These are phyloP conservation scores for Malurus melanocephalus DNA, from an alignment of 2,113 vertebrate species.

Conservation along the genomic window DNA sequence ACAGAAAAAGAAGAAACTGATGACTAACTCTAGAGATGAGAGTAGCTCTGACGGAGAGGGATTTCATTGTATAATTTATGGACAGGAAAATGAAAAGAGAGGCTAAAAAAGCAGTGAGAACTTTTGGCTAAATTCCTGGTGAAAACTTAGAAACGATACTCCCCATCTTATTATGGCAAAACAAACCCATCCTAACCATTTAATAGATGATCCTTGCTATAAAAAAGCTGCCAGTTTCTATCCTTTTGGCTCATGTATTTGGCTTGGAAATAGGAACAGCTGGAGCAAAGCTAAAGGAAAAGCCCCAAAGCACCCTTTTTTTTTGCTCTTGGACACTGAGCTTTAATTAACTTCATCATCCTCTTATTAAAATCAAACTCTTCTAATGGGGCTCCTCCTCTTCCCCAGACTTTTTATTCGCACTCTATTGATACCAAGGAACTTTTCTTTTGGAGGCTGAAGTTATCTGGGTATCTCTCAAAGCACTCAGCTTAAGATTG, in stretches of 20 bases:
- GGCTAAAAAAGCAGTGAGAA: neutral
- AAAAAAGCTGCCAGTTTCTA: constrained; percentile 25
- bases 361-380: constrained; percentile 56
- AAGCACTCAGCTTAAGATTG: neutral
- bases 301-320: constrained; percentile 18
- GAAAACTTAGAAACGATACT: constrained; percentile 21
- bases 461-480: neutral
- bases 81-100: constrained; percentile 17
- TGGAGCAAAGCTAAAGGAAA: constrained; percentile 57
- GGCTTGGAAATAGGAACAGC: constrained; percentile 58
- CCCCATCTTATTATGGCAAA: neutral
- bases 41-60: neutral
- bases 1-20: neutral
- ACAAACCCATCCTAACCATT: constrained; percentile 1
- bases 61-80: constrained; percentile 19
- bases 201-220: constrained; percentile 48
- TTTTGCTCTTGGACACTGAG: constrained; percentile 2
- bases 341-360: constrained; percentile 67
- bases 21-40: neutral
- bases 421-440: neutral
- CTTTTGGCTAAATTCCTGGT: neutral
- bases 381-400: neutral
- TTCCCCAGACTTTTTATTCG: neutral
- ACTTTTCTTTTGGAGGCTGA: neutral
- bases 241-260: constrained; percentile 42